These are phyloP conservation scores for Hephaestus fuliginosus DNA, from an alignment of 2,797 vertebrate species.

Conservation along the genomic window DNA sequence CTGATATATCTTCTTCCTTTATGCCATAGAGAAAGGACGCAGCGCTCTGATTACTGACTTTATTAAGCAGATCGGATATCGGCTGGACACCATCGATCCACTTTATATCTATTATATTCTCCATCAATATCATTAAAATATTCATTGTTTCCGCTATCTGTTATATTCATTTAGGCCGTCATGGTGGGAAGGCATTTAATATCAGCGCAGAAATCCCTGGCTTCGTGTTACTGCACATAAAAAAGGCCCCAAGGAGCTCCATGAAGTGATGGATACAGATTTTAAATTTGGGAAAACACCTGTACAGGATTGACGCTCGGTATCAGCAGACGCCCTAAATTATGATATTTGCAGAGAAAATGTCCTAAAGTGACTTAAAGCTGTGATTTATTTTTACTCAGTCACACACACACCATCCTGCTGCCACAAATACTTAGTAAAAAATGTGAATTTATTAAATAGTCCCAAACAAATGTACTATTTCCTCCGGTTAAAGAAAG, in stretches of 20 bases:
- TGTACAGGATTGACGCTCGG: background rate
- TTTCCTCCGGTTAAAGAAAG: background rate
- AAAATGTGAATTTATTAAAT: background rate
- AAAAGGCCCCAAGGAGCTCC: background rate
- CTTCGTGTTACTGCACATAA: background rate
- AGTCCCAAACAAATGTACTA: background rate
- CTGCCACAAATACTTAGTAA: background rate
- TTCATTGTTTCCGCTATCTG: slow-evolving; percentile 2
- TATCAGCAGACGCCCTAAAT: too few species aligned
- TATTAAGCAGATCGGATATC: background rate
- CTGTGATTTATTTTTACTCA: background rate
- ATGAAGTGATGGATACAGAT: background rate
- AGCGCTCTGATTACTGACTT: background rate
- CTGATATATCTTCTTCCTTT: background rate
- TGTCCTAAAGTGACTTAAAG: too few species aligned
- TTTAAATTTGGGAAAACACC: background rate
- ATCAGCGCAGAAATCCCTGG: background rate
- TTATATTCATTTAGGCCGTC: background rate
- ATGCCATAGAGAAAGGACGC: background rate
- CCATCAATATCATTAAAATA: background rate
- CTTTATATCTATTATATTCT: background rate
- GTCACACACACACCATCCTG: background rate
- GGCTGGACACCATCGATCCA: slow-evolving; percentile 6
- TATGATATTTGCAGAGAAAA: too few species aligned
- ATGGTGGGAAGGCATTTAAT: background rate